Evolutionary conservation across 2,888 invertebrate genomes (phyloP), one percentile per base, ranked within the genome.

Genomic region (Sesia apiformis): DNA sequence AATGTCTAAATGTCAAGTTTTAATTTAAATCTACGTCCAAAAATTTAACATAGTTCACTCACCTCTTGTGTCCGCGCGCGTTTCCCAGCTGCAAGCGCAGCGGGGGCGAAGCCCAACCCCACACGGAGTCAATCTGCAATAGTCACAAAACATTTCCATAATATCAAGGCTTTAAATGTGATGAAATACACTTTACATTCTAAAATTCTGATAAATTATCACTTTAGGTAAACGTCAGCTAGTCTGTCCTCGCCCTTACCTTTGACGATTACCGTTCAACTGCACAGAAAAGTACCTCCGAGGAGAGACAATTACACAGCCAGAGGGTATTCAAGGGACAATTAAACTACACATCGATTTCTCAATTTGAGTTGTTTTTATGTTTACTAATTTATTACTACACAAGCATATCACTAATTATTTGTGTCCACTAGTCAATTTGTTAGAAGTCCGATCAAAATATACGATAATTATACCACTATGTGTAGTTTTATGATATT

Each of bases 31-130:
- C 23, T 23, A 23, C 23, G 23, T 23, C 1, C 23, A 23, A 23
- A 23, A 23, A 52, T 23, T 39, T 50, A 38, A 38, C 7, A 50
- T 63, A 72, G 78, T 78, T 76, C 70, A 74, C 72, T 79, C 76
- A 88, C 89, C 88, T 89, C 65, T 88, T 88, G 69, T 80, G 87
- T 65, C 82, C 87, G 72, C 89, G 89, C 77, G 92, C 91, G 85
- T 92, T 92, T 78, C 92, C 92, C 91, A 93, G 91, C 90, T 94
- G 94, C 88, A 94, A 91, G 74, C 94, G 94, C 92, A 94, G 93
- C 92, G 94, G 94, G 93, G 94, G 96, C 91, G 96, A 95, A 92
- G 95, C 95, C 96, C 96, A 96, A 89, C 95, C 96, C 96, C 96
- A 96, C 95, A 95, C 95, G 90, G 95, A 94, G 93, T 96, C 96